These are phyloP conservation scores for Tragelaphus scriptus DNA, from an alignment of 2,113 vertebrate genomes.

Conservation along the genomic window DNA sequence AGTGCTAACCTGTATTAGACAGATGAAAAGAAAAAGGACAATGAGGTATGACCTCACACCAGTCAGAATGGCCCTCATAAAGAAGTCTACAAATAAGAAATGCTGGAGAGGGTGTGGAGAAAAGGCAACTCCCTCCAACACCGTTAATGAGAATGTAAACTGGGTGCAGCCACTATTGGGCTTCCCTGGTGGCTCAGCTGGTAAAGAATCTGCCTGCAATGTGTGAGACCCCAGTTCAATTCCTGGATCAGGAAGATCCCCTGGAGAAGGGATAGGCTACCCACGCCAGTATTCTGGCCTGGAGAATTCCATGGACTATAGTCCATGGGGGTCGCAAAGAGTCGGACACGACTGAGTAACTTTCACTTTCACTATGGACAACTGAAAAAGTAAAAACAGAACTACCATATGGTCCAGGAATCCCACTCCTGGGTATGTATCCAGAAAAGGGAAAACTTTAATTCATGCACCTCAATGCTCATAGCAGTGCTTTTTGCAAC, in stretches of 20 bases:
- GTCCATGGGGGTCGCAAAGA: neutral
- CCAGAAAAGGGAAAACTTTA: neutral
- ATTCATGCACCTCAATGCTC: neutral
- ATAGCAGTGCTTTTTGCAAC: rapidly evolving
- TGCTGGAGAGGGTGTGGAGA: neutral
- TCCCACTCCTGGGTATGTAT: neutral
- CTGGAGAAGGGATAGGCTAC: neutral
- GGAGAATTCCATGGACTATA: neutral
- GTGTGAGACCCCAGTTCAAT: rapidly evolving
- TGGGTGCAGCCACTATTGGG: neutral
- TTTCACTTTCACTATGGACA: neutral
- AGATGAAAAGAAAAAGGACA: neutral
- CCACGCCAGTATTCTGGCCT: neutral
- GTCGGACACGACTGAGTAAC: neutral
- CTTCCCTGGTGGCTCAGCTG: neutral
- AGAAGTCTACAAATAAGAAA: neutral
- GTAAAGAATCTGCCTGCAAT: neutral
- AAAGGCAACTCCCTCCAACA: neutral
- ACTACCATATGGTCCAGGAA: neutral
- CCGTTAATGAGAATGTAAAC: neutral
- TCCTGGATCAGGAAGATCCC: neutral
- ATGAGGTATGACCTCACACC: neutral
- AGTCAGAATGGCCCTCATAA: neutral
- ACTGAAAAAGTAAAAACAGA: neutral
- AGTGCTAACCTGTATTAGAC: neutral